Evolutionary conservation across 2,113 vertebrate genomes (phyloP), one percentile per base, ranked within the genome.

Genomic region (Gobius niger): DNA sequence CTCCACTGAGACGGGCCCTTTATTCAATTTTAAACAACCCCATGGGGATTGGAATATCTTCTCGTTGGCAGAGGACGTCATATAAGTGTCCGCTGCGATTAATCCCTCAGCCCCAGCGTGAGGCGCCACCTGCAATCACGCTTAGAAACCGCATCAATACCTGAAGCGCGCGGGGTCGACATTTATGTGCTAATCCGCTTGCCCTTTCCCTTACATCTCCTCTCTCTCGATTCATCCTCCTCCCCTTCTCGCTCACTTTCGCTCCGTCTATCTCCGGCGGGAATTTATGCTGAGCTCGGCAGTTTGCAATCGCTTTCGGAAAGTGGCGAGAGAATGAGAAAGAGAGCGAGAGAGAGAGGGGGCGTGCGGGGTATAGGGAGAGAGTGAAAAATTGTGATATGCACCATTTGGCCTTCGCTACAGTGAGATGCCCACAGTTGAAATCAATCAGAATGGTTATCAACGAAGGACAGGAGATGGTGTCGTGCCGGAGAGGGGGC

Each of bases 221-320:
- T 15, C 19, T n/a, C 66, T 42, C 66, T 61, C 16, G 16, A 65
- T 63, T 69, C 68, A 63, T 76, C 76, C 24, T 34, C 24, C 24
- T 34, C 24, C 24, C 24, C 2, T 75, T 80, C 67, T 84, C 75
- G 14, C 82, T 70, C 75, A 68, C 78, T 82, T 82, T 75, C 65
- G 67, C 77, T 9, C 79, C 44, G 67, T 84, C 80, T 79, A 69
- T 88, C 78, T 87, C 79, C 67, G 56, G 74, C 24, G 78, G 82
- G 75, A 70, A 60, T 60, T 88, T 90, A 49, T 90, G 92, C 91
- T 91, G 92, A 92, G 90, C 83, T 81, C 87, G 81, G 92, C 89
- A 84, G 85, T 91, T 91, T 91, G 80, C 63, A 41, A 72, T 69
- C 73, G 9, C 78, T 72, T 76, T 70, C 47, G 57, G 68, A 10